Base-by-base conservation (phyloP, 2,797 vertebrate genomes). In the Catamblyrhynchus diadema region DNA sequence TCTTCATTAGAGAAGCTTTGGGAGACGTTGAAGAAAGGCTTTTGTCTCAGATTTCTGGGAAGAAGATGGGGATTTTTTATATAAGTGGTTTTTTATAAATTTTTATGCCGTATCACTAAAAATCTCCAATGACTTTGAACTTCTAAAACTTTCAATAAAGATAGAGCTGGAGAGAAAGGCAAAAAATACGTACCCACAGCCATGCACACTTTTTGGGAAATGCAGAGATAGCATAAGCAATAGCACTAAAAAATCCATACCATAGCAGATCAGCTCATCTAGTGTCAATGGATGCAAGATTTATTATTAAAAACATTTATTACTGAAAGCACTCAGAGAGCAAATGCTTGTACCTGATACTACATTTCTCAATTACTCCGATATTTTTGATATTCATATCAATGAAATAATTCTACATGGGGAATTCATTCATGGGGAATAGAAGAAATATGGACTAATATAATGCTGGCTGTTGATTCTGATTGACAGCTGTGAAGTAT, bases 401-500 rank as follows among this genome's bases (percentile, higher is more conserved):
- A 74, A 59, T 65, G 16, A 88, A 93, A 74, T 77, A 86, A 83
- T 41, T 91, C n/a, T 24, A 70, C 21, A 48, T 18, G 56, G 33
- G 54, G 15, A 57, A 57, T 57, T 57, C 54, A 35, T 74, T 54
- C 20, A 44, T 12, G 24, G 54, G 71, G 35, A 83, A 66, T 1
- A 69, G 66, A 78, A 75, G 75, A 97, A 92, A 90, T 62, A 69
- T 1, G 35, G 33, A 44, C 61, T 89, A 83, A 78, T 57, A 71
- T 60, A 89, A 89, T 66, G 47, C 30, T 2, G 15, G 37, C 33
- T 69, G 70, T 65, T 69, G 79, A 81, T 86, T 89, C 51, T 93
- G 95, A 96, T 15, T 90, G 92, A 94, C 77, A 83, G 66, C 74
- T 86, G 47, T 75, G 77, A 88, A 91, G 80, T 60, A 79, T 57